phyloP scores from a whole-genome alignment of 2,113 vertebrate genomes.

The Chloroceryle aenea region DNA sequence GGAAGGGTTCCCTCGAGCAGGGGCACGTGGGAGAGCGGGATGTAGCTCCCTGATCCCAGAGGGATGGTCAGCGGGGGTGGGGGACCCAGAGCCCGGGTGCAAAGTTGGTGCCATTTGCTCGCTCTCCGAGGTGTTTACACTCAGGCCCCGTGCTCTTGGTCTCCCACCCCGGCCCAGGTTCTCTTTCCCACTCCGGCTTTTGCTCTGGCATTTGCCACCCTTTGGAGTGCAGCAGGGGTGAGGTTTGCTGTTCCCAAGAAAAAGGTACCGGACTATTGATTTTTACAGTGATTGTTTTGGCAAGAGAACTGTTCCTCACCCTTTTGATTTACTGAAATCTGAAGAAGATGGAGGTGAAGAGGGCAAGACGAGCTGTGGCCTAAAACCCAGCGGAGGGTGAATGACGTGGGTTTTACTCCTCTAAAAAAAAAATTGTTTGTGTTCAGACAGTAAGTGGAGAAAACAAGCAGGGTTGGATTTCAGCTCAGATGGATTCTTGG shows the following conservation, averaged over 20 bases:
- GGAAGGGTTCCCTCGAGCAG: neutral
- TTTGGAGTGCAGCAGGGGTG: neutral
- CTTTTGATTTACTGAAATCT: neutral
- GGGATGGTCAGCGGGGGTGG: neutral
- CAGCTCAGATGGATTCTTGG: conserved; percentile 21
- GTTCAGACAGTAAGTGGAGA: neutral
- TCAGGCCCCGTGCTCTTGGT: neutral
- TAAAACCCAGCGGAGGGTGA: neutral
- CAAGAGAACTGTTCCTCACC: neutral
- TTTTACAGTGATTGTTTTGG: neutral
- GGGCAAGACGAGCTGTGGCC: neutral
- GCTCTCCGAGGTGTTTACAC: neutral
- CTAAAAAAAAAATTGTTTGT: neutral
- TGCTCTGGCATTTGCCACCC: neutral
- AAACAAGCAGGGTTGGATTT: conserved; percentile 31
- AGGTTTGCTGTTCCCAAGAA: neutral
- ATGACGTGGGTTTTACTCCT: neutral
- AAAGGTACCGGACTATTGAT: too few relatives aligned
- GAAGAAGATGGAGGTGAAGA: neutral
- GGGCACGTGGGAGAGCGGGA: neutral
- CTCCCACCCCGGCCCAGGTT: neutral
- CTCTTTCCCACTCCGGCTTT: neutral
- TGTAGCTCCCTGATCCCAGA: neutral
- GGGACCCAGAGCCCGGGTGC: fast-evolving
- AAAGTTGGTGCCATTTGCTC: neutral